phyloP scores from a whole-genome alignment of 2,888 invertebrate species.

The Tenthredo livida region DNA sequence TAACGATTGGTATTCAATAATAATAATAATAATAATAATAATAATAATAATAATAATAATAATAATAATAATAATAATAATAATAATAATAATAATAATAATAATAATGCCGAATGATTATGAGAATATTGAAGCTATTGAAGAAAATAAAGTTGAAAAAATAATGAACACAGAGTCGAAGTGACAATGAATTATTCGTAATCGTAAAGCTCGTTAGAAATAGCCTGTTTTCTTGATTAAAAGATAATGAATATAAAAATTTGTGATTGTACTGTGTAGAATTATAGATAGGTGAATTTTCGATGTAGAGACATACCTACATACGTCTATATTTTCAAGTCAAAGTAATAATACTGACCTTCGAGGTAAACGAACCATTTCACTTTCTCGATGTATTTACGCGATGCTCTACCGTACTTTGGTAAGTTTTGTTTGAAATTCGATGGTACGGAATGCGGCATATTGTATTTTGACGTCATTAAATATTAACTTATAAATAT shows the following conservation, averaged over 20 bases:
- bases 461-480: not conserved
- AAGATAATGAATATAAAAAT: not conserved
- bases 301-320: not conserved
- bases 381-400: conserved; percentile 15
- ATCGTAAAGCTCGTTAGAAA: not conserved
- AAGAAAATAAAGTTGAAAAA: too few species aligned
- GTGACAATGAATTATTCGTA: not conserved
- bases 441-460: too few species aligned
- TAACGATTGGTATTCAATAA: not conserved
- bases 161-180: not conserved
- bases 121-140: too few species aligned
- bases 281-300: not conserved
- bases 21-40: not conserved
- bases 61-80: not conserved
- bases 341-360: conserved; percentile 13
- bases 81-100: not conserved
- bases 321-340: not conserved
- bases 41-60: not conserved
- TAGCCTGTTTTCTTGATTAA: too few species aligned
- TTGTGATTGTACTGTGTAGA: not conserved
- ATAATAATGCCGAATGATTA: not conserved
- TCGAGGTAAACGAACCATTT: conserved; percentile 48
- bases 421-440: not conserved
- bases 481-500: not conserved
- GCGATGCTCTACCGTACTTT: not conserved